phyloP scores from a whole-genome alignment of 2,888 invertebrate species.

The Calephelis perditalis region DNA sequence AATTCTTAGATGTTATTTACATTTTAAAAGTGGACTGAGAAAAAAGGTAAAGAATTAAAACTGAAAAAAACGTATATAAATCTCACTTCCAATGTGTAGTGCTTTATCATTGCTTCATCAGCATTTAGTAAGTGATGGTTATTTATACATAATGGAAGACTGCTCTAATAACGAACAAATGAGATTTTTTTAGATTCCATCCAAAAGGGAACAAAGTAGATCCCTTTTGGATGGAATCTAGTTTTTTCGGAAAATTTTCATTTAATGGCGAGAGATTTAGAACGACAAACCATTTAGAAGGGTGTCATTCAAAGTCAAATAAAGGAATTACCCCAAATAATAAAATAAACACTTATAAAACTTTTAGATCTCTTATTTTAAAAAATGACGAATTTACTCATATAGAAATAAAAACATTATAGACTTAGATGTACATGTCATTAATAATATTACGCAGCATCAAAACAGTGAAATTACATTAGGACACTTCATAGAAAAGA shows the following conservation, averaged over 20 bases:
- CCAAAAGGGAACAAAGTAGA: too few relatives aligned
- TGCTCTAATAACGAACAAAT: neutral
- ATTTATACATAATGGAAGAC: too few relatives aligned
- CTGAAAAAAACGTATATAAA: neutral
- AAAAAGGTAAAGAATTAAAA: slow-evolving; percentile 1
- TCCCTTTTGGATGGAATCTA: too few relatives aligned
- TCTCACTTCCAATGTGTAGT: neutral
- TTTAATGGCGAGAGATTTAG: neutral
- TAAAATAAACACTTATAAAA: neutral
- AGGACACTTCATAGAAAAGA: too few relatives aligned
- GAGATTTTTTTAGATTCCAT: neutral
- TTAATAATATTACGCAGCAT: neutral
- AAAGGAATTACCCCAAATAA: neutral
- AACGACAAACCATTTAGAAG: neutral
- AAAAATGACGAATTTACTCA: neutral
- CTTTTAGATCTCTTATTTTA: neutral
- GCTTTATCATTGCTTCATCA: neutral
- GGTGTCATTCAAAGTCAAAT: neutral
- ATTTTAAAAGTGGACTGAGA: slow-evolving; percentile 1
- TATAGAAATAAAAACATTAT: neutral
- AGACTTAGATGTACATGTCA: neutral
- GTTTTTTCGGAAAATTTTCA: neutral
- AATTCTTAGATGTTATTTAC: neutral
- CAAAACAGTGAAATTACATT: neutral
- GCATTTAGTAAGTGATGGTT: neutral